Conservation (phyloP, 2,888 invertebrate species). For the Drosophila mettleri region DNA sequence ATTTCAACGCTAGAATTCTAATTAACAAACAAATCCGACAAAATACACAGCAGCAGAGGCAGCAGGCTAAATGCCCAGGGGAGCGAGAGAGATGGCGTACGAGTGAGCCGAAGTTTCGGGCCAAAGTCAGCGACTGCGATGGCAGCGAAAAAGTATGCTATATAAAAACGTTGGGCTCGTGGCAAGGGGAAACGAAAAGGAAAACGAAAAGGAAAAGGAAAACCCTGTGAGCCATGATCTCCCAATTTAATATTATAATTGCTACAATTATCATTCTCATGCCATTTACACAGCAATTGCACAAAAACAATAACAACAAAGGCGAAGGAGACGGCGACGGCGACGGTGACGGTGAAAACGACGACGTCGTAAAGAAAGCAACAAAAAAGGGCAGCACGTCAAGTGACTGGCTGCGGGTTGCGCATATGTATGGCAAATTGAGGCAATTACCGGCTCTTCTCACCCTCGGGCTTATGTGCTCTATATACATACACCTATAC, state of each 20-base stretch:
- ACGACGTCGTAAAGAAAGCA: constrained; percentile 41
- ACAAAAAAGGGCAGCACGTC: constrained; percentile 57
- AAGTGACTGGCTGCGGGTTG: constrained; percentile 51
- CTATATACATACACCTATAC: constrained; percentile 18
- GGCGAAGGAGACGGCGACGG: constrained; percentile 3
- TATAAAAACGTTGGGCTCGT: constrained; percentile 44
- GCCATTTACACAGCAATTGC: constrained; percentile 82
- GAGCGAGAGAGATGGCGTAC: constrained; percentile 34
- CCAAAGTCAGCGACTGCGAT: constrained; percentile 7
- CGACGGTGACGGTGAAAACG: constrained; percentile 6
- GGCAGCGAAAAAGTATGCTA: constrained; percentile 71
- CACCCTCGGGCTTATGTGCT: constrained; percentile 36
- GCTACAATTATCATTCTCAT: constrained; percentile 85
- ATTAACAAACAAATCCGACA: constrained; percentile 84
- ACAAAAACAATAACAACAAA: constrained; percentile 56
- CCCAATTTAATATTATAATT: constrained; percentile 85
- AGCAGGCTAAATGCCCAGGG: constrained; percentile 43
- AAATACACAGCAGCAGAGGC: constrained; percentile 64
- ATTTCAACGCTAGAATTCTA: constrained; percentile 84
- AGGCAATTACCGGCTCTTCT: constrained; percentile 73
- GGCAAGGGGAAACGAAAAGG: constrained; percentile 13
- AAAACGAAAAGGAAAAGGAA: constrained; percentile 35
- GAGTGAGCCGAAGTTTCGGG: constrained; percentile 11
- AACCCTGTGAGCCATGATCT: constrained; percentile 84
- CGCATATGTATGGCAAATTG: constrained; percentile 72